Conservation (phyloP, 2,797 vertebrate species). For the Spondyliosoma cantharus region DNA sequence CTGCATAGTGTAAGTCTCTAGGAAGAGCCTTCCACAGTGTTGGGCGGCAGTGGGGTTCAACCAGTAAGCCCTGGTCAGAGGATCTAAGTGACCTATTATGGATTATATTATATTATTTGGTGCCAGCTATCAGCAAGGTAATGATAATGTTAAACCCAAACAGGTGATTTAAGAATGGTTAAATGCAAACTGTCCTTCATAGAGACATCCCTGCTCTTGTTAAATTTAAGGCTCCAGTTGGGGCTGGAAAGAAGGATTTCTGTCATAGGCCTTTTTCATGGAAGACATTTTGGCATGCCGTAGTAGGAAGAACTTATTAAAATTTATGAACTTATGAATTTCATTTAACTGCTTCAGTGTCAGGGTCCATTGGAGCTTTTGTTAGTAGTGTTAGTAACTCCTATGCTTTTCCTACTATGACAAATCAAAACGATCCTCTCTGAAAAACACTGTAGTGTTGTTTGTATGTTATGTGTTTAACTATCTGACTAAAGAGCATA, state of each 20-base stretch:
- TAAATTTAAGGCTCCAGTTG: too few relatives aligned
- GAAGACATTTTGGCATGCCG: conserved; percentile 2
- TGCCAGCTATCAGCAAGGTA: too few relatives aligned
- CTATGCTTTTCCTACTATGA: neutral
- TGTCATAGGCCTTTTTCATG: too few relatives aligned
- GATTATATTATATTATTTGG: too few relatives aligned
- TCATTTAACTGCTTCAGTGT: neutral
- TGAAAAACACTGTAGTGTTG: neutral
- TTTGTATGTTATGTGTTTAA: too few relatives aligned
- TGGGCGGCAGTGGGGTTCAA: too few relatives aligned
- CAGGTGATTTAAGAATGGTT: neutral
- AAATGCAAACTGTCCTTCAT: neutral
- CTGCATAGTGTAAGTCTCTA: too few relatives aligned
- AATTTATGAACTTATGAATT: too few relatives aligned
- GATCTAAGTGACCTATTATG: too few relatives aligned
- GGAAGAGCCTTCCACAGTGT: too few relatives aligned
- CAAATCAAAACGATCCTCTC: neutral
- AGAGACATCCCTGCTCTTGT: neutral
- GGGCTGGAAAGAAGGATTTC: neutral
- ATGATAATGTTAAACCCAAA: neutral
- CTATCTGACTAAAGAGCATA: neutral
- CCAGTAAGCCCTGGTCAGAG: too few relatives aligned
- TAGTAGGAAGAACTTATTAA: neutral
- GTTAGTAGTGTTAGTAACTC: neutral
- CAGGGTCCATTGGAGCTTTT: neutral